phyloP scores from a whole-genome alignment of 2,888 invertebrate species.

The Eretmocerus hayati region DNA sequence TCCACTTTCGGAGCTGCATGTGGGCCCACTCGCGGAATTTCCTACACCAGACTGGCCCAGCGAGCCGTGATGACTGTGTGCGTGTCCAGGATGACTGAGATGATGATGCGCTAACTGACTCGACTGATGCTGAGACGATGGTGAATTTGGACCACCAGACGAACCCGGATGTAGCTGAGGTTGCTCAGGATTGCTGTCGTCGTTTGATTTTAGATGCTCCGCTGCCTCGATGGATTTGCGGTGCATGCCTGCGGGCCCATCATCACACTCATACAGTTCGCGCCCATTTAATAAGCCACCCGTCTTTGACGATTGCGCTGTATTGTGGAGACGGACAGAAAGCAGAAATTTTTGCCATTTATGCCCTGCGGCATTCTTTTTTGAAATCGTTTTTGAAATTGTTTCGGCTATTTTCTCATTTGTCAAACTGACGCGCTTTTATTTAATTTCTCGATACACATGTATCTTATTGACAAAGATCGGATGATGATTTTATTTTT shows the following conservation, averaged over 20 bases:
- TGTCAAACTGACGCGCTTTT: too few relatives aligned
- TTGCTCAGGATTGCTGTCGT: constrained; percentile 57
- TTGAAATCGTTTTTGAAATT: too few relatives aligned
- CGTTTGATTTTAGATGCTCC: constrained; percentile 82
- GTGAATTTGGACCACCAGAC: constrained; percentile 23
- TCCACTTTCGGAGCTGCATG: constrained; percentile 42
- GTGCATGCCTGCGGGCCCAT: constrained; percentile 83
- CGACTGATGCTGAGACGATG: constrained; percentile 41
- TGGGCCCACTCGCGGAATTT: constrained; percentile 37
- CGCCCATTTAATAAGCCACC: constrained; percentile 46
- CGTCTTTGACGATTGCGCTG: constrained; percentile 47
- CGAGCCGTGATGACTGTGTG: constrained; percentile 11
- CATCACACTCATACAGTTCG: constrained; percentile 47
- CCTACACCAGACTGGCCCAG: too few relatives aligned
- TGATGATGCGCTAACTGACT: too few relatives aligned
- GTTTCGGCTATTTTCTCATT: too few relatives aligned
- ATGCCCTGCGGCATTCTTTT: too few relatives aligned
- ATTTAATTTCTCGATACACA: too few relatives aligned
- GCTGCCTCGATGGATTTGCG: constrained; percentile 97
- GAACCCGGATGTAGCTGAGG: too few relatives aligned
- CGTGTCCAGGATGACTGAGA: constrained; percentile 31
- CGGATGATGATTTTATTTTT: too few relatives aligned
- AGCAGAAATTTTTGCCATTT: neutral
- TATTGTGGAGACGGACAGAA: neutral
- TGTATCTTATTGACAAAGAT: too few relatives aligned